These are phyloP conservation scores for Pterobdella sp. DNA, from an alignment of 2,888 invertebrate genomes.

Conservation along the genomic window DNA sequence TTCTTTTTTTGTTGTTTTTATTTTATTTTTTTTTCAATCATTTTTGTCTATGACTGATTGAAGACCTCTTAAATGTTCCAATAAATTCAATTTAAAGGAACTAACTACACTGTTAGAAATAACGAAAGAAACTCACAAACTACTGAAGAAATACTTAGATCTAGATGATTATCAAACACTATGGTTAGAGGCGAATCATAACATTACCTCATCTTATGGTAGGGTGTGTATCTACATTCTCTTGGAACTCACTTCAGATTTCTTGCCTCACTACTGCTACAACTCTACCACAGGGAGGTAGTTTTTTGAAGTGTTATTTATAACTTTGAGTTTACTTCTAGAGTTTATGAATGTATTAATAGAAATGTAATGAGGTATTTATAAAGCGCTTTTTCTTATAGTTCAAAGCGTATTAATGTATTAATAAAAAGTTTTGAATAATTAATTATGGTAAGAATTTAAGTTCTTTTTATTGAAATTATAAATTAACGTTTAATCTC, in stretches of 20 bases:
- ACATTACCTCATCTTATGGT: conserved; percentile 86
- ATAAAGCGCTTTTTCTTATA: no score
- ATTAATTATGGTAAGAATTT: no score
- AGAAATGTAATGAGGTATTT: no score
- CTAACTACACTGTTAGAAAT: conserved; percentile 81
- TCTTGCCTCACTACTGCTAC: conserved; percentile 90
- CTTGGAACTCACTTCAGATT: conserved; percentile 91
- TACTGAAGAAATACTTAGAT: conserved; percentile 73
- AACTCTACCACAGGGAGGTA: conserved; percentile 90
- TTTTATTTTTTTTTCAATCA: not conserved
- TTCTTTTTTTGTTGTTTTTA: not conserved
- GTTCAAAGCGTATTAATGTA: no score
- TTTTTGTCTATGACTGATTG: not conserved
- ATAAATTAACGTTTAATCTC: no score
- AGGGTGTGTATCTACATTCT: conserved; percentile 88
- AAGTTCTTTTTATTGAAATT: no score
- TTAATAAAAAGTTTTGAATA: no score
- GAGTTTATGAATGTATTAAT: no score
- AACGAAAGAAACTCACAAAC: conserved; percentile 83
- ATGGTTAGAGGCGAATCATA: conserved; percentile 88
- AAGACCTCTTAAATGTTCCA: not conserved
- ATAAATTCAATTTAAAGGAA: conserved; percentile 58
- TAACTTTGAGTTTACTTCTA: no score
- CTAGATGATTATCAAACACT: conserved; percentile 88
- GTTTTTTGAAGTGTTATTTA: no score